A percentile compares a stretch with the other conserved stretches of the same genome.
Evolutionary conservation across 2,113 vertebrate species (phyloP).

Genomic region (Puma concolor): DNA sequence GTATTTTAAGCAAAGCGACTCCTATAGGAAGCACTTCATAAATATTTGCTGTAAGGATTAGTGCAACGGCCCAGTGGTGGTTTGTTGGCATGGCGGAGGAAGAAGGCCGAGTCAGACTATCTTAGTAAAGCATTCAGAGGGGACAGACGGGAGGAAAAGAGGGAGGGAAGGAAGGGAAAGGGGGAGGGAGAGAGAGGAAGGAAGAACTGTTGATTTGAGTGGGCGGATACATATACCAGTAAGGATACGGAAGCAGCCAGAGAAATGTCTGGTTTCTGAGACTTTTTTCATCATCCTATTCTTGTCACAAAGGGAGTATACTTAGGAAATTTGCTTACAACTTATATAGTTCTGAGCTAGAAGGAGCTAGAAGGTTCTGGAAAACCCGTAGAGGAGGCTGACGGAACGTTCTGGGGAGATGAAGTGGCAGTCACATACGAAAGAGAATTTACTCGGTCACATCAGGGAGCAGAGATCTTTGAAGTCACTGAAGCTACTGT

Average conservation of each 20-base stretch:
- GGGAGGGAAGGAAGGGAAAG: accelerated
- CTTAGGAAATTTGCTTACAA: neutral
- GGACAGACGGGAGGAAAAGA: neutral
- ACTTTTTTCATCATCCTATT: neutral
- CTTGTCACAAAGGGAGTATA: neutral
- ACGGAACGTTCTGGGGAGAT: neutral
- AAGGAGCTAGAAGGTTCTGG: neutral
- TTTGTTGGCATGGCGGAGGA: neutral
- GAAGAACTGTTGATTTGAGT: neutral
- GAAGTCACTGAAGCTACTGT: neutral
- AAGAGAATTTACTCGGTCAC: neutral
- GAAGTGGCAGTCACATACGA: neutral
- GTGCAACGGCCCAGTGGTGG: neutral
- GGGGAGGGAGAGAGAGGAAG: too few relatives aligned
- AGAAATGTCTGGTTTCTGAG: neutral
- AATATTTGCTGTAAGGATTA: slow-evolving; percentile 35
- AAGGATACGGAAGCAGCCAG: neutral
- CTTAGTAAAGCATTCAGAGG: neutral
- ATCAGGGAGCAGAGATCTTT: neutral
- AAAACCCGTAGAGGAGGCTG: neutral
- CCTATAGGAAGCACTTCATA: neutral
- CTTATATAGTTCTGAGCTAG: neutral
- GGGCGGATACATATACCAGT: accelerated
- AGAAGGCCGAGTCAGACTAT: neutral
- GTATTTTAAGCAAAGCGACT: slow-evolving; percentile 17